These are phyloP conservation scores for Zosterops borbonicus DNA, from an alignment of 2,113 vertebrate genomes.

Conservation along the genomic window DNA sequence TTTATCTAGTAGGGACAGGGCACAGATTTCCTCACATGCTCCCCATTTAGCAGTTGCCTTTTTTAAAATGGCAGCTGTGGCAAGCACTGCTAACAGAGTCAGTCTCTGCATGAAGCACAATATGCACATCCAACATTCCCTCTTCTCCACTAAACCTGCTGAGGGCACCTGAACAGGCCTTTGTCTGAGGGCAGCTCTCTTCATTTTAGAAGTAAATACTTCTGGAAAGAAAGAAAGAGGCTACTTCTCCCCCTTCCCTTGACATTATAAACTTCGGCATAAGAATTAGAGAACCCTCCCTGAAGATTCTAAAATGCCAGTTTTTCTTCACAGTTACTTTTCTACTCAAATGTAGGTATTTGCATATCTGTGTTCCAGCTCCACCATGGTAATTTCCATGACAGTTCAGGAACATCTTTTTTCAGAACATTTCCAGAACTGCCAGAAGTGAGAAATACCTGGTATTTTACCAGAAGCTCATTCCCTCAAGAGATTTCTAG, in stretches of 20 bases:
- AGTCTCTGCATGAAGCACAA: not conserved
- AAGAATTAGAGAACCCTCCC: not conserved
- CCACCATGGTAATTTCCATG: not conserved
- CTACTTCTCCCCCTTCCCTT: not conserved
- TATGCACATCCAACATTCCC: accelerated
- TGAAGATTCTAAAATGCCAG: not conserved
- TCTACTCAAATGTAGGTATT: not conserved
- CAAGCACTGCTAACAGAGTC: not conserved
- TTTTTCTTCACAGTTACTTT: not conserved
- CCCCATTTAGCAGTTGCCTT: not conserved
- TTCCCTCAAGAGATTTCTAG: slow-evolving; percentile 7
- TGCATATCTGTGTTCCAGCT: not conserved
- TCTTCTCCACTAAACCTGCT: not conserved
- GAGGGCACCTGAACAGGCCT: too few relatives aligned
- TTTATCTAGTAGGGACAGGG: not conserved
- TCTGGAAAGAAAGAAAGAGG: not conserved
- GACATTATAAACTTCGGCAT: not conserved
- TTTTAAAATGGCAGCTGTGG: not conserved
- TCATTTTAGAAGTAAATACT: not conserved
- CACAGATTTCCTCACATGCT: not conserved
- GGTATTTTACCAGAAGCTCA: slow-evolving; percentile 19
- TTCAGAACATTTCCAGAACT: slow-evolving; percentile 16
- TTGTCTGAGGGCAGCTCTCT: not conserved
- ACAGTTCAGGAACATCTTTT: not conserved
- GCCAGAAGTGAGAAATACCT: slow-evolving; percentile 25